These are phyloP conservation scores for Watsonalla cultraria DNA, from an alignment of 2,888 invertebrate species.

Conservation along the genomic window DNA sequence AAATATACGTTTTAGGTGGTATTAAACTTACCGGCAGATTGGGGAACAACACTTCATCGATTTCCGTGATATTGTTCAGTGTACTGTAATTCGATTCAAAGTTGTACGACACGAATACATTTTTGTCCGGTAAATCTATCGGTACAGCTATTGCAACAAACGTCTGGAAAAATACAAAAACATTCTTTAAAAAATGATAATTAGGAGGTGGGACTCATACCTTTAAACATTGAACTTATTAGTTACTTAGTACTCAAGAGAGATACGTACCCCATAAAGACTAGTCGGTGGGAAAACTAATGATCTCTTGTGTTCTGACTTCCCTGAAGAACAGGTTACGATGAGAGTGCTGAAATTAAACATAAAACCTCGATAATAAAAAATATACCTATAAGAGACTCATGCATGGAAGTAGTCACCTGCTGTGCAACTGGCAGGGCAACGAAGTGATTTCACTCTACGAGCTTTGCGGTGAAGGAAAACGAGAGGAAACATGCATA, in stretches of 20 bases:
- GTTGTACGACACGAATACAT: conserved; percentile 85
- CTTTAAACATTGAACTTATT: too few relatives aligned
- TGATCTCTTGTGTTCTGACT: conserved; percentile 50
- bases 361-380: too few relatives aligned
- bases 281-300: conserved; percentile 65
- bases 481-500: too few relatives aligned
- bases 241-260: too few relatives aligned
- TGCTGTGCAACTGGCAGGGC: too few relatives aligned
- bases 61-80: conserved; percentile 78
- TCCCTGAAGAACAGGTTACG: conserved; percentile 25
- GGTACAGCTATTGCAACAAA: conserved; percentile 85
- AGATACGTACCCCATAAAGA: conserved; percentile 63
- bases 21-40: conserved; percentile 69
- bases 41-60: conserved; percentile 74
- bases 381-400: too few relatives aligned
- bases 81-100: conserved; percentile 84
- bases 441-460: too few relatives aligned
- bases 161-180: conserved; percentile 63
- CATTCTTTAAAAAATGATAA: neutral
- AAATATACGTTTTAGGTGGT: too few relatives aligned
- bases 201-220: too few relatives aligned
- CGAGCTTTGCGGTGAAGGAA: too few relatives aligned
- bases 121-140: conserved; percentile 81
- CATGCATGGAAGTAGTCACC: too few relatives aligned
- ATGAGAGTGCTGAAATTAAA: conserved; percentile 30